A percentile compares a stretch with the other conserved stretches of the same genome.
phyloP scores from a whole-genome alignment of 1,140 invertebrate species.

The Uloborus diversus region DNA sequence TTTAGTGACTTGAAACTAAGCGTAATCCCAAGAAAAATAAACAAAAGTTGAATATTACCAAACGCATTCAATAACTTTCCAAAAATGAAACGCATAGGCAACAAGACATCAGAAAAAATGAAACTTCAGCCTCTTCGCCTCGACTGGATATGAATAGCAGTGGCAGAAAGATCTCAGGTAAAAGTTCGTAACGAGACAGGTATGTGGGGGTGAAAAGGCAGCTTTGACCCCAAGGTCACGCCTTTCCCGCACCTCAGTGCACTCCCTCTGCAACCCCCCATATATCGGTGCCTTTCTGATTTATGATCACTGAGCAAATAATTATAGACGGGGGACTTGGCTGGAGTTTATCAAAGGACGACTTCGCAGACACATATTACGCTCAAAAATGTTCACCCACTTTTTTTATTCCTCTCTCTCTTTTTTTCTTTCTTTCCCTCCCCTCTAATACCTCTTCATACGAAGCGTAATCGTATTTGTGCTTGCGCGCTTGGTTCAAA shows the following conservation, averaged over 20 bases:
- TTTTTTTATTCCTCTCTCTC: background rate
- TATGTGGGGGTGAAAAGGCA: slow-evolving; percentile 31
- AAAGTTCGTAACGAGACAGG: background rate
- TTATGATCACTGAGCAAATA: slow-evolving; percentile 52
- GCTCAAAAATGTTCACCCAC: background rate
- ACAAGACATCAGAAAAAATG: no score
- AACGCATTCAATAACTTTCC: no score
- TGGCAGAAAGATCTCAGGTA: background rate
- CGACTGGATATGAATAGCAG: no score
- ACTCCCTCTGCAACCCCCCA: background rate
- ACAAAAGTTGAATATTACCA: no score
- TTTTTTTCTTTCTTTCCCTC: background rate
- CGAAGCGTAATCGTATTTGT: no score
- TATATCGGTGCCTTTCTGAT: slow-evolving; percentile 20
- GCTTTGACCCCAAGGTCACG: slow-evolving; percentile 22
- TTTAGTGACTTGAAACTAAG: no score
- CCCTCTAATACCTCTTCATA: no score
- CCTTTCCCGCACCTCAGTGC: slow-evolving; percentile 3
- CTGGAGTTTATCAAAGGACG: slow-evolving; percentile 9
- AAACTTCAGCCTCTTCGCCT: no score
- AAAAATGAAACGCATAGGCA: no score
- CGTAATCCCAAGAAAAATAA: no score
- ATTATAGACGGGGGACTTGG: slow-evolving; percentile 38
- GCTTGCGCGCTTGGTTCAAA: no score
- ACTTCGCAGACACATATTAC: slow-evolving; percentile 47